phyloP scores from a whole-genome alignment of 2,888 invertebrate genomes.

The Silvanus unidentatus region DNA sequence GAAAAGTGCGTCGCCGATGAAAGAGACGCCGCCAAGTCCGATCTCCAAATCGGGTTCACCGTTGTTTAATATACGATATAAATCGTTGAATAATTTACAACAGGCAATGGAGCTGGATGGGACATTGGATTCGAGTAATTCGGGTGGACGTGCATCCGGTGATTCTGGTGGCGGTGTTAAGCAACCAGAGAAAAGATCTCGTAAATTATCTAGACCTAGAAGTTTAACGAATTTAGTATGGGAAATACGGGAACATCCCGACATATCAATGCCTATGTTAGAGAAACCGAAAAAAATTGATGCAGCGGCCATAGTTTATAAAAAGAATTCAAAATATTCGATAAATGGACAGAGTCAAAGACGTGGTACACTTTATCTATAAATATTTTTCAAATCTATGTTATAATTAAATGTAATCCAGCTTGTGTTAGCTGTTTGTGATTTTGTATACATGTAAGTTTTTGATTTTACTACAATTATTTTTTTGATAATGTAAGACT shows the following conservation, averaged over 20 bases:
- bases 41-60: slow-evolving; percentile 67
- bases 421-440: slow-evolving; percentile 33
- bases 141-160: slow-evolving; percentile 79
- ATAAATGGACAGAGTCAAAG: slow-evolving; percentile 43
- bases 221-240: slow-evolving; percentile 83
- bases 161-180: slow-evolving; percentile 71
- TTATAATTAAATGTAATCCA: slow-evolving; percentile 12
- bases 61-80: slow-evolving; percentile 68
- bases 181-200: slow-evolving; percentile 75
- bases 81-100: slow-evolving; percentile 65
- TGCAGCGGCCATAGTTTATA: slow-evolving; percentile 45
- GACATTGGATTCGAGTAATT: slow-evolving; percentile 85
- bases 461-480: slow-evolving; percentile 14
- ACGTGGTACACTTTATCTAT: slow-evolving; percentile 45
- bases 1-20: slow-evolving; percentile 66
- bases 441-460: slow-evolving; percentile 30
- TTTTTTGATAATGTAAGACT: slow-evolving; percentile 22
- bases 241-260: slow-evolving; percentile 53
- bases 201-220: slow-evolving; percentile 75
- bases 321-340: slow-evolving; percentile 49
- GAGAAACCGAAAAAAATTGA: slow-evolving; percentile 39
- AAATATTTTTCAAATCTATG: slow-evolving; percentile 13
- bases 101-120: slow-evolving; percentile 67
- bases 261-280: slow-evolving; percentile 38
- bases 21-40: slow-evolving; percentile 63